Base-by-base conservation (phyloP, 1,140 invertebrate species). In the Zaprionus africanus region DNA sequence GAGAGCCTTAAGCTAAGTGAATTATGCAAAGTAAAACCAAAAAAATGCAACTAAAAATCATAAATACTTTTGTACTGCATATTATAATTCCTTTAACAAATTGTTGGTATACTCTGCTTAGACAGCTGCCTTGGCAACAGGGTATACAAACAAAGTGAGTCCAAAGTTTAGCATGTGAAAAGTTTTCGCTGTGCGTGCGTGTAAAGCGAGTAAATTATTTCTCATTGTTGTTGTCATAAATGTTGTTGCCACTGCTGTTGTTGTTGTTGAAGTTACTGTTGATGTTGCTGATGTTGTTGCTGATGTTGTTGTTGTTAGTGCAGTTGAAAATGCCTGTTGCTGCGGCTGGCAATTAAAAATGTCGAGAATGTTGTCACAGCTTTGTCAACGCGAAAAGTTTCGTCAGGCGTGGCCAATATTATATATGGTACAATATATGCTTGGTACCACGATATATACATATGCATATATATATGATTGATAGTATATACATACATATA, bases 301-400 rank as follows among this genome's bases (percentile, higher is more conserved):
- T 28, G 63, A 12, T 22, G 22, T 22, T 22, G 62, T n/a, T 41
- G 63, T 28, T 67, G 15, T 38, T 54, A n/a, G n/a, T 43, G 64
- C 56, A 67, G 73, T 70, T 78, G 84, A 79, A 78, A 78, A 84
- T 78, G 82, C 82, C 79, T 87, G 79, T 87, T 86, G 82, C 82
- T 84, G 82, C 82, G 60, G 64, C 79, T 76, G 81, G 71, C 81
- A 86, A 85, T 86, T 86, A 85, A 82, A 87, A 86, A 61, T 43
- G 46, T 68, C 67, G 36, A 56, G 34, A 63, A 84, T 78, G 76
- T 78, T 85, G 76, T 86, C 76, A 82, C 69, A 61, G 59, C 76
- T 43, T 31, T 73, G 43, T 24, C 49, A 81, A 22, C 22, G 70
- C 19, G 15, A 17, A 22, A 38, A 51, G 31, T 19, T 4, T 51